phyloP scores from a whole-genome alignment of 1,140 invertebrate species.

The Forficula auricularia region DNA sequence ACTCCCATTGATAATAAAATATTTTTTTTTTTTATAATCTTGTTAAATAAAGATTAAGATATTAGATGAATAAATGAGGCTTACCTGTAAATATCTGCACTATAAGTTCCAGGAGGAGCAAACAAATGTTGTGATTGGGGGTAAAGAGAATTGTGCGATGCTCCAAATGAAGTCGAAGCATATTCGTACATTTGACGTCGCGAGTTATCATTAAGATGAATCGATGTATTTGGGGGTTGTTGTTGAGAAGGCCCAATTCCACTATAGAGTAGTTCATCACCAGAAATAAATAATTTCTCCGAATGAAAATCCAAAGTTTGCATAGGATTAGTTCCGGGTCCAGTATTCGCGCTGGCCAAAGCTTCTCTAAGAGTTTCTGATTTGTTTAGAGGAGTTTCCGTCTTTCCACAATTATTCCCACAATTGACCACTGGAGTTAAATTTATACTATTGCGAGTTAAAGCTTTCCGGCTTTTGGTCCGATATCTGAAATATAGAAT shows the following conservation, averaged over 20 bases:
- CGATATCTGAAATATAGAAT: conserved; percentile 27
- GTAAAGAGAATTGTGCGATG: conserved; percentile 5
- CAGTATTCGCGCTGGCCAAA: background rate
- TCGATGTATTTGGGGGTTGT: no score
- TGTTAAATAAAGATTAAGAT: no score
- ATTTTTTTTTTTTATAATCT: no score
- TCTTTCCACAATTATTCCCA: background rate
- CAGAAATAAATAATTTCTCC: conserved; percentile 11
- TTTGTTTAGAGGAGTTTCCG: background rate
- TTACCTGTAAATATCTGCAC: conserved; percentile 22
- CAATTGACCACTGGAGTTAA: no score
- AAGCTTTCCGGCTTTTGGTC: conserved; percentile 34
- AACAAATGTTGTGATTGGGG: conserved; percentile 18
- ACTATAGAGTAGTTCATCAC: conserved; percentile 11
- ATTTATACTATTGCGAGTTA: conserved; percentile 3
- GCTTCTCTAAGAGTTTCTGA: no score
- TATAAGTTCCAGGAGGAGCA: conserved; percentile 16
- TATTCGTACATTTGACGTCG: no score
- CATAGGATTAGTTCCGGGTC: background rate
- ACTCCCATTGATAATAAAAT: no score
- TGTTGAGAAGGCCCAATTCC: no score
- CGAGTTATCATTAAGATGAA: no score
- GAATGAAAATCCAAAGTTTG: background rate
- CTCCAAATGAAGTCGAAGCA: no score
- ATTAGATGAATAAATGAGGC: no score